Evolutionary conservation across 1,140 invertebrate genomes (phyloP), one percentile per base, ranked within the genome.

Genomic region (Drosophila varians): DNA sequence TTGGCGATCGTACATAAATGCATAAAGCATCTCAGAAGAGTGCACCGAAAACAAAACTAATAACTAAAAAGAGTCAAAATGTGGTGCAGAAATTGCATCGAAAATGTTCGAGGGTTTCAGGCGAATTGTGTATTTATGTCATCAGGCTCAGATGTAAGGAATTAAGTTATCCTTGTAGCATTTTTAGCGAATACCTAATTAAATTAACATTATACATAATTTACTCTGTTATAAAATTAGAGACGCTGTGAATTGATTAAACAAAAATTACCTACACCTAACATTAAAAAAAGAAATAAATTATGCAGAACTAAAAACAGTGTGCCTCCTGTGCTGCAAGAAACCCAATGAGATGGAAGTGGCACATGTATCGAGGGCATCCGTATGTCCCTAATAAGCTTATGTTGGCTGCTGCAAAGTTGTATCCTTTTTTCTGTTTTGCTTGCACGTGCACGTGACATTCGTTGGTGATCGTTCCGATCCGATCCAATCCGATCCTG

Each of bases 191-290:
- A 77, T 74, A 74, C 58, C 53, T 74, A 74, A 23, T 80, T 84
- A 73, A 80, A 58, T 76, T 76, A 76, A 69, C 83, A 74, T 80
- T 66, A 80, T 84, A 76, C 72, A 61, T 76, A 64, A 69, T 87
- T 49, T 76, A 87, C 54, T 72, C 66, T 86, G 76, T 84, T 80
- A 69, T 80, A 80, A 40, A 73, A 74, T 83, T 87, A 77, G 65
- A 80, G 76, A 80, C 80, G 77, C 82, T 87, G 83, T 87, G 82
- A 87, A 87, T 87, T 82, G 71, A 77, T 78, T 77, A 80, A 68
- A 80, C 34, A 68, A 68, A 65, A 74, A 84, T 65, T 74, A 68
- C 80, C 83, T 66, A 75, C 57, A 86, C 55, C 68, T 76, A 73
- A 79, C 60, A 66, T 61, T 87, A 75, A 74, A 49, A 51, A 73